These are phyloP conservation scores for Hydra vulgaris DNA, from an alignment of 30 jellyfish, hydroid and myxozoan genomes.

Conservation along the genomic window DNA sequence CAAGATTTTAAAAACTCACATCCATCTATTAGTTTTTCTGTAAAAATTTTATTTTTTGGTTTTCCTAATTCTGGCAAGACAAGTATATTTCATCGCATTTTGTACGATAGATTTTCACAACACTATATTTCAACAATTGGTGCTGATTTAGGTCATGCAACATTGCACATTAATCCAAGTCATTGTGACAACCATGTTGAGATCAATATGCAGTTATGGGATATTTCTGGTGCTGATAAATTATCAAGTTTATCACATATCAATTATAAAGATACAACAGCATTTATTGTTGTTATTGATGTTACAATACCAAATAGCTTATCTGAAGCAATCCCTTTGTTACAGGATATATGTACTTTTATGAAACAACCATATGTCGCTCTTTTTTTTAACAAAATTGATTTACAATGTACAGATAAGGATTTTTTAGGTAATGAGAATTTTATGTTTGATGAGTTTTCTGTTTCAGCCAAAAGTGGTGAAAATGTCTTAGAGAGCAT, in stretches of 20 bases:
- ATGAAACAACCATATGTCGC: slow-evolving; percentile 56
- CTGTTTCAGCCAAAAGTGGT: slow-evolving; percentile 80
- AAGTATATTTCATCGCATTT: slow-evolving; percentile 71
- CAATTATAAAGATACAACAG: slow-evolving; percentile 46
- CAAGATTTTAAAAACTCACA: not conserved
- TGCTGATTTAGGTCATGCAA: slow-evolving; percentile 57
- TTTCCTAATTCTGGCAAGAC: slow-evolving; percentile 75
- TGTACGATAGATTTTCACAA: slow-evolving; percentile 65
- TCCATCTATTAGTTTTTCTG: not conserved
- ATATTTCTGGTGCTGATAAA: slow-evolving; percentile 65
- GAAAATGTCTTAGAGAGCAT: slow-evolving; percentile 46
- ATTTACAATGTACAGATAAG: slow-evolving; percentile 28
- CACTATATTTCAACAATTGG: slow-evolving; percentile 74
- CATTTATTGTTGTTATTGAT: slow-evolving; percentile 49
- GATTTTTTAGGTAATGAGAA: slow-evolving; percentile 24
- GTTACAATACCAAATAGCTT: slow-evolving; percentile 17
- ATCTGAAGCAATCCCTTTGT: slow-evolving; percentile 30
- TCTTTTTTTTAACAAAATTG: slow-evolving; percentile 61
- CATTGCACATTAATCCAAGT: slow-evolving; percentile 28
- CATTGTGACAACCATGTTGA: slow-evolving; percentile 36
- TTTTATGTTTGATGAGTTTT: slow-evolving; percentile 30
- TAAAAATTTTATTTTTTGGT: slow-evolving; percentile 53
- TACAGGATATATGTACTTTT: slow-evolving; percentile 25
- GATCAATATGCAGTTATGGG: slow-evolving; percentile 64
- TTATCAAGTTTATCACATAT: slow-evolving; percentile 25